phyloP scores from a whole-genome alignment of 2,113 vertebrate species.

The Empidonax alnorum region DNA sequence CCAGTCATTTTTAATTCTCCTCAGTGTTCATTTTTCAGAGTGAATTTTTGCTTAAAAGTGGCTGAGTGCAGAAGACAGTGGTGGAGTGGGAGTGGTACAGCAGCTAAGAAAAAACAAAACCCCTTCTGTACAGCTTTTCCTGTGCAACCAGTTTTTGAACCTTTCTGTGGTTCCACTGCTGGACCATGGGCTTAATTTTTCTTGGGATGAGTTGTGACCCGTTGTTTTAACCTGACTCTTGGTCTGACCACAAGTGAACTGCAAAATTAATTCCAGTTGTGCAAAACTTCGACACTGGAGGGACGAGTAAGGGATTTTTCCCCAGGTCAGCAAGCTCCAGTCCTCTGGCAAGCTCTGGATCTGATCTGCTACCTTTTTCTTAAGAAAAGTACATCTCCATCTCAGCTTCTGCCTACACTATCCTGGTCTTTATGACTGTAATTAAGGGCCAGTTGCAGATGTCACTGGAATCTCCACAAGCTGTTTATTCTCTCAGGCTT shows the following conservation, averaged over 20 bases:
- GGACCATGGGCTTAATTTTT: neutral
- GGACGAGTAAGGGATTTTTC: neutral
- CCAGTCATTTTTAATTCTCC: neutral
- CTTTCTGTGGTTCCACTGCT: neutral
- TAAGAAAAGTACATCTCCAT: neutral
- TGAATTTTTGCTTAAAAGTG: neutral
- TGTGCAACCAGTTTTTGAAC: neutral
- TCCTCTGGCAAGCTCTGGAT: neutral
- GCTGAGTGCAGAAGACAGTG: neutral
- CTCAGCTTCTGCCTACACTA: neutral
- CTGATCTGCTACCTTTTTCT: neutral
- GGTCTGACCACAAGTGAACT: neutral
- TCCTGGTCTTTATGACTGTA: neutral
- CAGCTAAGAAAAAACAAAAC: neutral
- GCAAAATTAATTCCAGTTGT: neutral
- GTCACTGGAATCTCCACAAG: neutral
- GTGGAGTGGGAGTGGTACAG: neutral
- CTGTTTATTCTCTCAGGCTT: neutral
- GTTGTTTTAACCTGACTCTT: neutral
- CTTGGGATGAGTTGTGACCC: neutral
- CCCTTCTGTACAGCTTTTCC: neutral
- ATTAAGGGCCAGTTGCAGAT: neutral
- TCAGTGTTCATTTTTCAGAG: neutral
- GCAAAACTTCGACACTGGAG: neutral
- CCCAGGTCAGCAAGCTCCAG: neutral